Base-by-base conservation (phyloP, 2,113 vertebrate species). In the Gavialis gangeticus region DNA sequence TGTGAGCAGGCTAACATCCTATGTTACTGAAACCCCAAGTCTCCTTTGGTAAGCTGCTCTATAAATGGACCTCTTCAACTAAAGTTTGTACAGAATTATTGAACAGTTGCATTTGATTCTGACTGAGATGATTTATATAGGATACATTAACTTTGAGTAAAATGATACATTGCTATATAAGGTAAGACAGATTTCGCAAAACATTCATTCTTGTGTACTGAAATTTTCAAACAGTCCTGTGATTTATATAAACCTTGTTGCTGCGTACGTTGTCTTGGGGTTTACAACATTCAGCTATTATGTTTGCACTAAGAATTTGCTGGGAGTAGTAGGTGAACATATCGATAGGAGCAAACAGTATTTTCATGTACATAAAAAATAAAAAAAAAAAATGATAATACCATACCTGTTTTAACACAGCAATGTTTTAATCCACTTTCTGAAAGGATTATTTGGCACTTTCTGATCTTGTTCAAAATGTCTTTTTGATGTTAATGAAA, bases 301-400 rank as follows among this genome's bases (percentile, higher is more conserved):
- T 97, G 97, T 98, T 98, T 98, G 98, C 98, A 98, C 98, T 98
- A 98, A 97, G 93, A 95, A 95, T 97, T 97, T 98, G 93, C 96
- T 97, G 96, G 96, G 95, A 98, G 97, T 97, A 92, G 76, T 95
- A 90, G 95, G 91, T 97, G 93, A 97, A 91, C 97, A 94, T 97
- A 96, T 91, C 95, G 7, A 22, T 95, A 91, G 96, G 78, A 85
- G 96, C 95, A 97, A 96, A 94, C 95, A 69, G 83, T 97, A 91
- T 95, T 97, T 96, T 93, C 93, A 92, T 98, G 97, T 98, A 98
- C 90, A 97, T 97, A 98, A 88, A 87, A 96, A 34, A n/a, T n/a
- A 34, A 34, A 34, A 34, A 34, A 34, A 46, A 46, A 46, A 92
- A 95, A 75, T 89, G 95, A 94, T 95, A 97, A 96, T 95, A 96